These are phyloP conservation scores for Cheilosia impressa DNA, from an alignment of 2,888 invertebrate genomes.

Conservation along the genomic window DNA sequence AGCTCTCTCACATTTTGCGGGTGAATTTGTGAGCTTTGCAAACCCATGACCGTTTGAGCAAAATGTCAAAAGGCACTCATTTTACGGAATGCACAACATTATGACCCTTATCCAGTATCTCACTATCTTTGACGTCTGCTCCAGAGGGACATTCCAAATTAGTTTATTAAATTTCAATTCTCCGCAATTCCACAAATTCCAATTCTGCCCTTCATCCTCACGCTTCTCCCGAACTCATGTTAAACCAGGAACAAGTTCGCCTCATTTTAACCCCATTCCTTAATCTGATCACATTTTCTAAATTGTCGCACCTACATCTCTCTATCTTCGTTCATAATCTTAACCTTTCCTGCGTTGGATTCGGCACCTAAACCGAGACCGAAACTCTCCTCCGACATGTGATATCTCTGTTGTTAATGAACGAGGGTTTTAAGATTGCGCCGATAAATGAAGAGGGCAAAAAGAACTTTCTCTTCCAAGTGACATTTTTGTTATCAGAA, in stretches of 20 bases:
- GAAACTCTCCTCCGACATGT: slow-evolving; percentile 54
- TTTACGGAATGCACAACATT: no score
- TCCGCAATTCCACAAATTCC: neutral
- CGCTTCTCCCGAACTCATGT: neutral
- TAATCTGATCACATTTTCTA: slow-evolving; percentile 74
- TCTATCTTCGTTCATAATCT: slow-evolving; percentile 61
- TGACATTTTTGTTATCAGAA: slow-evolving; percentile 72
- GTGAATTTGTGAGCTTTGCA: no score
- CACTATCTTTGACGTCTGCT: neutral
- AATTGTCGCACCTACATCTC: slow-evolving; percentile 75
- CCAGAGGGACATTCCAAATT: slow-evolving; percentile 2
- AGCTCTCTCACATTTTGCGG: no score
- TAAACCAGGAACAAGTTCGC: slow-evolving; percentile 9
- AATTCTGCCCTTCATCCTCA: neutral
- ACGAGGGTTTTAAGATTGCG: slow-evolving; percentile 72
- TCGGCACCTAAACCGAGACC: slow-evolving; percentile 40
- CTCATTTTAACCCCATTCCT: slow-evolving; percentile 58
- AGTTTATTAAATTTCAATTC: slow-evolving; percentile 28
- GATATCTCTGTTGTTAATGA: slow-evolving; percentile 74
- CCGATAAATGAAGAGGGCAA: slow-evolving; percentile 62
- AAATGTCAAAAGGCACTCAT: no score
- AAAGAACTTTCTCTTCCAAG: slow-evolving; percentile 31
- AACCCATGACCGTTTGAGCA: no score
- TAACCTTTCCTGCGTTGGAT: slow-evolving; percentile 60
- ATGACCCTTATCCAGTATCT: neutral